A percentile compares a stretch with the other conserved stretches of the same genome.
Evolutionary conservation across 2,113 vertebrate genomes (phyloP).

Genomic region (Haliaeetus leucogaster): DNA sequence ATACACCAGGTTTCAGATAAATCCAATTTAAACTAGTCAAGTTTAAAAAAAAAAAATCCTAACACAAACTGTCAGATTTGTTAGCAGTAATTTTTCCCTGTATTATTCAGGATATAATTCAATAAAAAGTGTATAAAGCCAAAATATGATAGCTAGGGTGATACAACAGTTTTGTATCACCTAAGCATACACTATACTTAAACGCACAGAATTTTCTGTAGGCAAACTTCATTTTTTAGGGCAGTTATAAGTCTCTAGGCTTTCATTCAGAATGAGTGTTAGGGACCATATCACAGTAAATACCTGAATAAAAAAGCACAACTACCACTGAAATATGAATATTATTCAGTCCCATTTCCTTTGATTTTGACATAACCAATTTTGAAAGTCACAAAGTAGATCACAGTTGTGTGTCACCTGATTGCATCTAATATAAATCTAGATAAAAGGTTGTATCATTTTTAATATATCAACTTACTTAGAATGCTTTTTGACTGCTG

Average conservation of each 20-base stretch:
- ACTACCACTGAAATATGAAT: slow-evolving; percentile 11
- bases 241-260: neutral
- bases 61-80: neutral
- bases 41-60: neutral
- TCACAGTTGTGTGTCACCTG: neutral
- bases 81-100: neutral
- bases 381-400: slow-evolving; percentile 36
- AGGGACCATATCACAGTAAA: neutral
- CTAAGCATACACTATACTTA: neutral
- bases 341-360: slow-evolving; percentile 47
- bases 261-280: slow-evolving; percentile 21
- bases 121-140: neutral
- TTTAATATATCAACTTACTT: slow-evolving; percentile 50
- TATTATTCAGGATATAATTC: neutral
- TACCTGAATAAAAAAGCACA: slow-evolving; percentile 37
- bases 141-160: neutral
- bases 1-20: neutral
- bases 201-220: neutral
- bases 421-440: slow-evolving; percentile 46
- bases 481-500: slow-evolving; percentile 39
- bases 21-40: neutral
- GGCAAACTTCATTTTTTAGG: slow-evolving; percentile 29
- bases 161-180: neutral
- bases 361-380: slow-evolving; percentile 59
- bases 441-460: slow-evolving; percentile 38